These are phyloP conservation scores for Eolophus roseicapilla DNA, from an alignment of 2,113 vertebrate genomes.

Conservation along the genomic window DNA sequence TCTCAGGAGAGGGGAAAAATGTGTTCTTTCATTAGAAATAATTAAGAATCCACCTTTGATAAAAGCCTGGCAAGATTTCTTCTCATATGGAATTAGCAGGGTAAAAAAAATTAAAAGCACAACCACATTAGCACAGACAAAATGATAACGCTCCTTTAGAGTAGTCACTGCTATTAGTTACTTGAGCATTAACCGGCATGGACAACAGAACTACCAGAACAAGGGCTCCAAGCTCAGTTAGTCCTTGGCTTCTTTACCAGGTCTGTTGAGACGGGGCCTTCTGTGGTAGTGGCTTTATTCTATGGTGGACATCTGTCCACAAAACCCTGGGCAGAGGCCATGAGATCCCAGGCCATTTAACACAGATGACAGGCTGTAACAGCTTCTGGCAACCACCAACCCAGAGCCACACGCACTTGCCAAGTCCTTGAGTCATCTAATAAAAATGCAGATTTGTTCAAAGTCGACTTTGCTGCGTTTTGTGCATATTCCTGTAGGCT, in stretches of 20 bases:
- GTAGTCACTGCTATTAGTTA: not conserved
- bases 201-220: not conserved
- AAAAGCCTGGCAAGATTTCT: not conserved
- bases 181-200: not conserved
- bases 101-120: not conserved
- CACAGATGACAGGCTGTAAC: not conserved
- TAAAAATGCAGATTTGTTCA: not conserved
- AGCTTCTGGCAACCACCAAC: not conserved
- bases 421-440: constrained; percentile 11
- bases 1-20: not conserved
- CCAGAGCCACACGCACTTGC: not conserved
- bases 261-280: not conserved
- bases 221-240: not conserved
- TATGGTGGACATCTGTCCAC: not conserved
- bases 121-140: not conserved
- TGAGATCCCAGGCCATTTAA: not conserved
- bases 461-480: not conserved
- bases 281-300: not conserved
- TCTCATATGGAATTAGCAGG: not conserved
- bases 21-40: not conserved
- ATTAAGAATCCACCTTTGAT: not conserved
- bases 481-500: constrained; percentile 16
- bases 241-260: not conserved
- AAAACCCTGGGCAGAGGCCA: not conserved
- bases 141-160: not conserved